These are phyloP conservation scores for Cichladusa arquata DNA, from an alignment of 2,113 vertebrate genomes.

Conservation along the genomic window DNA sequence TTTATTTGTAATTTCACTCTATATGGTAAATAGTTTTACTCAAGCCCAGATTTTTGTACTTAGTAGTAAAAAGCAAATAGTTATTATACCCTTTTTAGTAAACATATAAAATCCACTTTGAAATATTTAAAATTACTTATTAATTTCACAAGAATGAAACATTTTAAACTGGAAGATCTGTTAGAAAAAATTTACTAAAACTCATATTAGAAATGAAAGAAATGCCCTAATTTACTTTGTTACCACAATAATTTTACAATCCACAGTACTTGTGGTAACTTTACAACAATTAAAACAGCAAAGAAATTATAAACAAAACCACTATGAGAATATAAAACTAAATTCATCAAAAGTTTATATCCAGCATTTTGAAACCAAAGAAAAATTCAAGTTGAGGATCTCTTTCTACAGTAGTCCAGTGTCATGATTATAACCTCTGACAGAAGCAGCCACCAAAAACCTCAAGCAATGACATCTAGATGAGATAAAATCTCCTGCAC, in stretches of 20 bases:
- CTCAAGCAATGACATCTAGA: neutral
- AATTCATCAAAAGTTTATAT: neutral
- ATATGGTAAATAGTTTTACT: neutral
- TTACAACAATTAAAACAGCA: neutral
- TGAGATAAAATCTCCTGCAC: neutral
- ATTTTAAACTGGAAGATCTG: neutral
- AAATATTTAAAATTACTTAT: neutral
- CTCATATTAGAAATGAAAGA: neutral
- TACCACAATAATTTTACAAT: neutral
- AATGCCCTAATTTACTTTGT: neutral
- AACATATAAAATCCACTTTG: neutral
- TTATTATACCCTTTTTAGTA: neutral
- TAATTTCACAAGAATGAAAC: neutral
- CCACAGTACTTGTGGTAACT: neutral
- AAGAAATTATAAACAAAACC: neutral
- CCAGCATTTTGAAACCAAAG: neutral
- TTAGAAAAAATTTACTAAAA: neutral
- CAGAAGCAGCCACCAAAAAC: neutral
- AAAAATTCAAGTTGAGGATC: neutral
- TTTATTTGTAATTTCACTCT: neutral
- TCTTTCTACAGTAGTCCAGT: neutral
- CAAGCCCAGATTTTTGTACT: neutral
- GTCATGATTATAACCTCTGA: neutral
- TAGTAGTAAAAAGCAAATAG: neutral
- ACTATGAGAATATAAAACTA: neutral